Evolutionary conservation across 2,113 vertebrate species (phyloP).

Genomic region (Mustela lutreola): DNA sequence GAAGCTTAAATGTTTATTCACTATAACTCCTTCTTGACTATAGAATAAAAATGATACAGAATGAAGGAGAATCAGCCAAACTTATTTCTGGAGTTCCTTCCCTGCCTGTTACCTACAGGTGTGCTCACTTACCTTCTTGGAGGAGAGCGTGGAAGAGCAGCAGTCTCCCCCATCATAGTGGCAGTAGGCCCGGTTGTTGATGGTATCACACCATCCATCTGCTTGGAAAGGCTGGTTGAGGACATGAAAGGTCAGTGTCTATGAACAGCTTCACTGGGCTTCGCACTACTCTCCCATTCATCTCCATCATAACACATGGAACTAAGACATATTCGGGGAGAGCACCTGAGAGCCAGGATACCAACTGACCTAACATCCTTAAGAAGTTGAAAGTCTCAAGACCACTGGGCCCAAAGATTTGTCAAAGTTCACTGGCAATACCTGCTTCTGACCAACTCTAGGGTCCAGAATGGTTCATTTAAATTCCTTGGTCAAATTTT

Average conservation of each 20-base stretch:
- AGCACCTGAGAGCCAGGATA: neutral
- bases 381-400: neutral
- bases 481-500: neutral
- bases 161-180: constrained; percentile 98
- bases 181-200: constrained; percentile 98
- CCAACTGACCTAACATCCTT: neutral
- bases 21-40: neutral
- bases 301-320: rapidly evolving
- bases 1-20: neutral
- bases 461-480: neutral
- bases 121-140: constrained; percentile 92
- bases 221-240: constrained; percentile 94
- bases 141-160: constrained; percentile 97
- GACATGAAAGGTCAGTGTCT: neutral
- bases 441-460: neutral
- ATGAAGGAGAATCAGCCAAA: neutral
- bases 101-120: rapidly evolving
- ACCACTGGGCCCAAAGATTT: neutral
- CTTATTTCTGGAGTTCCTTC: neutral
- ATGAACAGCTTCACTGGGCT: no score
- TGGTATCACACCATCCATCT: constrained; percentile 98
- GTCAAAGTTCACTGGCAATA: neutral
- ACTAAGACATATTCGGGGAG: neutral
- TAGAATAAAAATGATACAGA: neutral
- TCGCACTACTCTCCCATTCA: rapidly evolving